Base-by-base conservation (phyloP, 2,888 invertebrate genomes). In the Liodrosophila aerea region DNA sequence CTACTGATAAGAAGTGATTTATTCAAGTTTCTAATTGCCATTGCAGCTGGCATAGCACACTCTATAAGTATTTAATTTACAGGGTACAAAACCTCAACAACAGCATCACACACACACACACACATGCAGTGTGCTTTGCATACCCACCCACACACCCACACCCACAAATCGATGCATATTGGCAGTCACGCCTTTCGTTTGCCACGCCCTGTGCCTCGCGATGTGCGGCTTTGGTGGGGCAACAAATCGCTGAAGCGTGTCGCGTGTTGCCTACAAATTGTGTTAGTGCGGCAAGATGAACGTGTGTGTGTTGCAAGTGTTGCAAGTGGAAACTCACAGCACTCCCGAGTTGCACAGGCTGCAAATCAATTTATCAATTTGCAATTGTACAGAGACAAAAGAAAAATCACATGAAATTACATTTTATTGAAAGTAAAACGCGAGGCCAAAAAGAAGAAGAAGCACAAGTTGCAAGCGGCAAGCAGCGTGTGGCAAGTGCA, bases 291-390 rank as follows among this genome's bases (percentile, higher is more conserved):
- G 29, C 44, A 11, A 29, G 34, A 43, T 29, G 22, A 22, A 37
- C 11, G n/a, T 11, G 39, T 16, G 31, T n/a, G 34, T 49, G 49
- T 39, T 39, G 62, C 33, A 52, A 39, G 31, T 57, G 52, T 34
- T 54, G 37, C 62, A 43, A 45, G 40, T 57, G 27, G 51, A 37
- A 52, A 22, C n/a, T n/a, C n/a, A n/a, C n/a, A n/a, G n/a, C n/a
- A n/a, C n/a, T n/a, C n/a, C 33, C 7, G 12, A 2, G 37, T n/a
- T n/a, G n/a, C 57, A 33, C 62, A 56, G 62, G 59, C 58, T 67
- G 67, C 65, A 72, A 62, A 78, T 82, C 85, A 85, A 81, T 85
- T 82, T 82, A 78, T 82, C 85, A 85, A 81, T 85, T 82, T 82
- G 85, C 75, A 73, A 75, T 69, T 77, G 82, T 45, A 49, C 58